Conservation (phyloP, 2,113 vertebrate species). For the Perccottus glenii region DNA sequence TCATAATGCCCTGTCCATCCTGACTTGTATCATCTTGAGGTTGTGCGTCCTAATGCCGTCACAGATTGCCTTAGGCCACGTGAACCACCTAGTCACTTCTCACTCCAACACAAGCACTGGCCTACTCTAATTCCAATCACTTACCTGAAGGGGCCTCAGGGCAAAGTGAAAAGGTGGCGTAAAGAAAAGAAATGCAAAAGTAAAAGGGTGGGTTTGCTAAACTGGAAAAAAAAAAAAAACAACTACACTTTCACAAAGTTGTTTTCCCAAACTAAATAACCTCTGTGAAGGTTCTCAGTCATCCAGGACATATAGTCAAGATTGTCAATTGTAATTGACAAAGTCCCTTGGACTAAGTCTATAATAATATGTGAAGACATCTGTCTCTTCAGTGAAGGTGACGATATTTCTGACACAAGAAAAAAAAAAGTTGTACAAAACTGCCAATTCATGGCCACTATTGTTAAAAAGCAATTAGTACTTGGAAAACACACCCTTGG, state of each 20-base stretch:
- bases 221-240: no score
- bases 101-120: not conserved
- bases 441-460: not conserved
- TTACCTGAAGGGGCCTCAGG: not conserved
- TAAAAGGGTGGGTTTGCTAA: slow-evolving; percentile 6
- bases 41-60: slow-evolving; percentile 29
- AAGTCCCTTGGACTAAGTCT: not conserved
- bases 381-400: slow-evolving; percentile 15
- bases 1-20: slow-evolving; percentile 36
- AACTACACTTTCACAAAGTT: slow-evolving; percentile 11
- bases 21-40: slow-evolving; percentile 36
- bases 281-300: not conserved
- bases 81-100: slow-evolving; percentile 46
- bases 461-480: slow-evolving; percentile 3
- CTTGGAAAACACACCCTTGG: slow-evolving; percentile 2
- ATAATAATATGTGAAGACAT: slow-evolving; percentile 34
- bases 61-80: slow-evolving; percentile 30
- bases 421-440: not conserved
- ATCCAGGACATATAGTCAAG: no score
- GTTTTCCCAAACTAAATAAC: slow-evolving; percentile 11
- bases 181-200: slow-evolving; percentile 33
- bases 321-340: no score
- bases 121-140: not conserved
- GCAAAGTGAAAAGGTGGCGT: not conserved
- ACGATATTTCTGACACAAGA: not conserved